Evolutionary conservation across 2,113 vertebrate species (phyloP), one percentile per base, ranked within the genome.

Genomic region (Cephalophus harveyi): DNA sequence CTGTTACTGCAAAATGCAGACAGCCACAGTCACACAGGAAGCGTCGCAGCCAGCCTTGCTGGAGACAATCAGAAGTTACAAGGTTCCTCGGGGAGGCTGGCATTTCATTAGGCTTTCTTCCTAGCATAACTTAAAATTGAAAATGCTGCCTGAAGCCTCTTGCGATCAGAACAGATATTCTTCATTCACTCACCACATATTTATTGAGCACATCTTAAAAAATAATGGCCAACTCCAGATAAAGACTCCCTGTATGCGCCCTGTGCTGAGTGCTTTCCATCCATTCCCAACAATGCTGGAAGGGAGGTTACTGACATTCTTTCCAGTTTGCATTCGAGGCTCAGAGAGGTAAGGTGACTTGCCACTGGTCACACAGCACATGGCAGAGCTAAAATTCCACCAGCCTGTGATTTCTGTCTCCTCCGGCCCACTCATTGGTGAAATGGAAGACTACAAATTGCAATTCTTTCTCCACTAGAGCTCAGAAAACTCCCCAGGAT

Each of bases 131-230:
- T 97, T 79, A 93, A 98, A 97, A 97, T 81, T 88, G 95, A 97
- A 98, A 98, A 98, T 2, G n/a, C 86, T 97, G 96, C 96, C 97
- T 60, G 89, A 86, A 97, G 96, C 89, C 84, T 96, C 88, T 91
- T 91, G 57, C 46, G 89, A 94, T 94, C 91, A 86, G 93, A 96
- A 93, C 82, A 91, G 95, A 97, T 93, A 97, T 89, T 97, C 96
- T 96, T 93, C 95, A 93, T 95, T 94, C 94, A 87, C 79, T 91
- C 46, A 48, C 89, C 94, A 84, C 43, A 3, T 82, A 96, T 79
- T 96, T 97, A 95, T 55, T 91, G 76, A 97, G 91, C 67, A 91
- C 83, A 87, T 96, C 94, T 97, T 81, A 55, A 98, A 98, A 97
- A 97, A 93, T 91, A 93, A 96, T 55, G 95, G 91, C 67, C 91